A percentile compares a stretch with the other conserved stretches of the same genome.
These are phyloP conservation scores for Canis aureus DNA, from an alignment of 2,113 vertebrate species.

Conservation along the genomic window DNA sequence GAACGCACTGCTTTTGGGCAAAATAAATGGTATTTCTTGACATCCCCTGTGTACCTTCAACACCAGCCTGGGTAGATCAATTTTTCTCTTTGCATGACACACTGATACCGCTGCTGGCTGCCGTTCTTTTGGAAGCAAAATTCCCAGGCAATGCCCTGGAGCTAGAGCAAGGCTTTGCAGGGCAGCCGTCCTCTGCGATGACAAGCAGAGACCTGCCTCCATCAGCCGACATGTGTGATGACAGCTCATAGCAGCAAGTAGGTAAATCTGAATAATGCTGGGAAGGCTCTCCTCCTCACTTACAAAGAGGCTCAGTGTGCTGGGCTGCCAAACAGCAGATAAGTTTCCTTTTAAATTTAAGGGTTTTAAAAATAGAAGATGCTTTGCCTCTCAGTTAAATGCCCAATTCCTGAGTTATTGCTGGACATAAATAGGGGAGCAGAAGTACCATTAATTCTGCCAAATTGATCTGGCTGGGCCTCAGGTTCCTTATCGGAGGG, in stretches of 20 bases:
- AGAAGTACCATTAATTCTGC: not conserved
- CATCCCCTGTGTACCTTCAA: not conserved
- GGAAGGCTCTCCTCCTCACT: not conserved
- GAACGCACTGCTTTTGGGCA: not conserved
- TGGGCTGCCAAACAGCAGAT: not conserved
- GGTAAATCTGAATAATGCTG: not conserved
- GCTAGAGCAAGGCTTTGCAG: not conserved
- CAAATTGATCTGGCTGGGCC: not conserved
- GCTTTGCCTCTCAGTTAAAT: conserved; percentile 27
- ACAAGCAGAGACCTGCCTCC: not conserved
- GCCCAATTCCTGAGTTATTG: not conserved
- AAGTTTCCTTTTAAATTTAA: not conserved
- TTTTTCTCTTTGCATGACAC: not conserved
- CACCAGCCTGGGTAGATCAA: not conserved
- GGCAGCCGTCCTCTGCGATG: not conserved
- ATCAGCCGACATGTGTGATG: accelerated
- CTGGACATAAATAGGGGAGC: not conserved
- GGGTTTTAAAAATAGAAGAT: not conserved
- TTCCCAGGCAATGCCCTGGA: not conserved
- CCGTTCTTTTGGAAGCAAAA: not conserved
- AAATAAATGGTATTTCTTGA: not conserved
- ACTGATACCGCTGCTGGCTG: not conserved
- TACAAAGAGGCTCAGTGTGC: not conserved
- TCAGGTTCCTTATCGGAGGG: not conserved
- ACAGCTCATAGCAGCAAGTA: conserved; percentile 22